Evolutionary conservation across 2,888 invertebrate species (phyloP).

Genomic region (Agrotis exclamationis): DNA sequence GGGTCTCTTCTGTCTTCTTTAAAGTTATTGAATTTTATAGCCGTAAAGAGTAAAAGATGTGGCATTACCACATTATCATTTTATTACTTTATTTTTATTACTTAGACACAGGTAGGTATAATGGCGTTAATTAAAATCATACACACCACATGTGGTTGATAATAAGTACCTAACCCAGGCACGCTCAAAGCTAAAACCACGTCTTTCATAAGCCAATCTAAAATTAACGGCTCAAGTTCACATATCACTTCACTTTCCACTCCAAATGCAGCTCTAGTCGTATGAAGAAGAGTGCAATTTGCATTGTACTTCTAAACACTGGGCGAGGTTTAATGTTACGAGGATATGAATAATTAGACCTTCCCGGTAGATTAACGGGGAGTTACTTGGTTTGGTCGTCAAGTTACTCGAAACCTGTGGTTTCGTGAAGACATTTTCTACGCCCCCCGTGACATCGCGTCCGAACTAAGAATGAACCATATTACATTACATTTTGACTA

Average conservation of each 20-base stretch:
- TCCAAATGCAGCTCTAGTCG: constrained; percentile 21
- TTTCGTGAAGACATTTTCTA: too few relatives aligned
- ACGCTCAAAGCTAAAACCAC: constrained; percentile 1
- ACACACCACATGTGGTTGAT: neutral
- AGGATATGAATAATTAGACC: constrained; percentile 11
- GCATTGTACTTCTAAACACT: neutral
- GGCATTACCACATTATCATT: too few relatives aligned
- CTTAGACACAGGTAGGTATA: neutral
- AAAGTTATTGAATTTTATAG: too few relatives aligned
- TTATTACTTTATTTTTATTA: too few relatives aligned
- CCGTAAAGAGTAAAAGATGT: too few relatives aligned
- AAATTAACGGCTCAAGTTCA: constrained; percentile 10
- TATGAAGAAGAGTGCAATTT: constrained; percentile 17
- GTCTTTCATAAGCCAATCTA: constrained; percentile 14
- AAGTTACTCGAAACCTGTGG: too few relatives aligned
- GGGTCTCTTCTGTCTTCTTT: too few relatives aligned
- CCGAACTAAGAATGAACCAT: too few relatives aligned
- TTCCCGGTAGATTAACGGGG: neutral
- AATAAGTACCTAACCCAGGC: neutral
- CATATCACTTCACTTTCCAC: constrained; percentile 6
- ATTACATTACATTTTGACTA: too few relatives aligned
- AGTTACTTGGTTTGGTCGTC: neutral
- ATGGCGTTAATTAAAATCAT: neutral
- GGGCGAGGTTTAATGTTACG: constrained; percentile 14
- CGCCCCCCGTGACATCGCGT: too few relatives aligned